Conservation (phyloP, 2,797 vertebrate genomes). For the Somateria mollissima region DNA sequence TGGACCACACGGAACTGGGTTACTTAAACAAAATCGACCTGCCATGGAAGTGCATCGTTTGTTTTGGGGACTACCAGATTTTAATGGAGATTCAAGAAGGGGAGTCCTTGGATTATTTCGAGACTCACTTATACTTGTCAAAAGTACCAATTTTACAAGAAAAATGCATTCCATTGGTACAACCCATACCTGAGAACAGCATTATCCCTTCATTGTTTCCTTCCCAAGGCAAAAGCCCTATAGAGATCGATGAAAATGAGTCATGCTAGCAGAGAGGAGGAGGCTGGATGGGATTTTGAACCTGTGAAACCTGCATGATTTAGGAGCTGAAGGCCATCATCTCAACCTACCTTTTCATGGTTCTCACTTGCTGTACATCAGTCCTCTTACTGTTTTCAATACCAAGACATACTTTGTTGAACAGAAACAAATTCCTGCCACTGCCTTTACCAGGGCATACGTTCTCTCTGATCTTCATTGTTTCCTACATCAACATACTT, state of each 20-base stretch:
- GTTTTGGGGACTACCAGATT: constrained; percentile 89
- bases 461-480: background rate
- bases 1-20: constrained; percentile 78
- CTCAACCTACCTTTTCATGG: background rate
- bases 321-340: rapidly evolving
- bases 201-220: background rate
- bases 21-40: constrained; percentile 87
- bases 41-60: constrained; percentile 82
- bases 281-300: background rate
- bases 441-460: rapidly evolving
- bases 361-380: background rate
- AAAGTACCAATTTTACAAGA: constrained; percentile 81
- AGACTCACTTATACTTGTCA: constrained; percentile 83
- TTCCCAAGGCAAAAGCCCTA: constrained; percentile 39
- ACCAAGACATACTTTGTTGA: background rate
- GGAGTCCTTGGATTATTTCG: constrained; percentile 84
- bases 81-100: constrained; percentile 82
- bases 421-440: background rate
- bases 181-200: constrained; percentile 76
- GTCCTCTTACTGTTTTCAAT: background rate
- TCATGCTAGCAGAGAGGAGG: background rate
- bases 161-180: constrained; percentile 40
- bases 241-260: constrained; percentile 80
- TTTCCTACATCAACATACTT: background rate
- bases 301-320: background rate